These are phyloP conservation scores for Tetramorium alpestre DNA, from an alignment of 1,140 invertebrate species.

Conservation along the genomic window DNA sequence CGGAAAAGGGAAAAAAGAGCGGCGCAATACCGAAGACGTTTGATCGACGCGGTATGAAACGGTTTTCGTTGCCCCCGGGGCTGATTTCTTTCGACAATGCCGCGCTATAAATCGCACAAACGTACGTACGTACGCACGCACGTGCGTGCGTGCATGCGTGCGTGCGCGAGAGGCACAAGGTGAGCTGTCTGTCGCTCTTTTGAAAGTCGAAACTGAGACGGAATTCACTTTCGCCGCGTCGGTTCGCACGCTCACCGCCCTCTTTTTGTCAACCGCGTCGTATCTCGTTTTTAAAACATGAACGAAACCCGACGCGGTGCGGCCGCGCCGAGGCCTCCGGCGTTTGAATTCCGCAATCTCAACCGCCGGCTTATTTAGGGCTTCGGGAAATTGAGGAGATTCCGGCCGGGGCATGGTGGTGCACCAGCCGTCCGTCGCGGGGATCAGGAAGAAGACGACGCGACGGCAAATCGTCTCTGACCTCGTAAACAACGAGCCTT, in stretches of 20 bases:
- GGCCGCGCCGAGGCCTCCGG: constrained; percentile 11
- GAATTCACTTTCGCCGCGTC: constrained; percentile 76
- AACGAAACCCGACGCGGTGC: constrained; percentile 8
- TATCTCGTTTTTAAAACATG: constrained; percentile 60
- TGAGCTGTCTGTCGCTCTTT: constrained; percentile 58
- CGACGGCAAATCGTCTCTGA: not conserved
- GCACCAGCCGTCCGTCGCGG: not conserved
- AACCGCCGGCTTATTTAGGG: constrained; percentile 16
- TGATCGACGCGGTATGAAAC: constrained; percentile 26
- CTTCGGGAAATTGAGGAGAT: constrained; percentile 18
- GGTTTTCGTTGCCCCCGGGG: constrained; percentile 8
- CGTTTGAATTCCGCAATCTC: constrained; percentile 26
- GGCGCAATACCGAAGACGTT: constrained; percentile 9
- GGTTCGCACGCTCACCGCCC: constrained; percentile 74
- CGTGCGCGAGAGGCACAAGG: constrained; percentile 36
- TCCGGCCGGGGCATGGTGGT: not conserved
- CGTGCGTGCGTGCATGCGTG: not conserved
- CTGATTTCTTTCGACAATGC: constrained; percentile 62
- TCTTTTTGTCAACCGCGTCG: constrained; percentile 69
- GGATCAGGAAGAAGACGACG: not conserved
- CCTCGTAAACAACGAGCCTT: constrained; percentile 58
- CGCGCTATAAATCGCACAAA: constrained; percentile 53
- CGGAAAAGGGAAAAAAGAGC: not conserved
- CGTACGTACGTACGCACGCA: constrained; percentile 1
- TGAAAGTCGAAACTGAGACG: constrained; percentile 67